Evolutionary conservation across 2,888 invertebrate species (phyloP).

Genomic region (Rhagonycha lutea): DNA sequence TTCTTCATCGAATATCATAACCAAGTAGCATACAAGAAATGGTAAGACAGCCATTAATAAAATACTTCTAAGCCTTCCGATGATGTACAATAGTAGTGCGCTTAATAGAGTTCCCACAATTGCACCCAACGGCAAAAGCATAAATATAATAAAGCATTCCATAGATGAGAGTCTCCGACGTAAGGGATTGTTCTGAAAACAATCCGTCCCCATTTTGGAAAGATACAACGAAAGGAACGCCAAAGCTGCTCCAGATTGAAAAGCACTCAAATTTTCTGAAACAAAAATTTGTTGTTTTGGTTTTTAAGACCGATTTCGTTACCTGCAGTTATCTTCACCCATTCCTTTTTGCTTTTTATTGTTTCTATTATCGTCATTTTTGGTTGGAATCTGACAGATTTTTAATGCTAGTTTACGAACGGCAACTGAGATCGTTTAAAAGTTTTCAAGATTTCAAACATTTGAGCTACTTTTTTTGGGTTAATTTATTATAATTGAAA

Average conservation of each 20-base stretch:
- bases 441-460: no score
- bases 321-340: background rate
- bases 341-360: background rate
- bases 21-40: background rate
- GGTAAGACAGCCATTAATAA: background rate
- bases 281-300: background rate
- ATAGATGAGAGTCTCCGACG: background rate
- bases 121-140: background rate
- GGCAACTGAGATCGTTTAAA: background rate
- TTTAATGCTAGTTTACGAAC: background rate
- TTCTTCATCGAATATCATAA: background rate
- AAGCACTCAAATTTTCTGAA: background rate
- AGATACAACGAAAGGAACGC: background rate
- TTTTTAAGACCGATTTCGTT: background rate
- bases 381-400: background rate
- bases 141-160: background rate
- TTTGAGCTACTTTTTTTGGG: no score
- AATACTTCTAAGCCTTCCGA: background rate
- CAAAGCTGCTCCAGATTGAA: background rate
- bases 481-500: no score
- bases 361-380: background rate
- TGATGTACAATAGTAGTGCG: background rate
- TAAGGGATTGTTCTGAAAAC: background rate
- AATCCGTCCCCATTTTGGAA: background rate
- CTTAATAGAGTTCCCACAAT: background rate